A percentile compares a stretch with the other conserved stretches of the same genome.
These are phyloP conservation scores for Sarcophaga caerulescens DNA, from an alignment of 2,888 invertebrate species.

Conservation along the genomic window DNA sequence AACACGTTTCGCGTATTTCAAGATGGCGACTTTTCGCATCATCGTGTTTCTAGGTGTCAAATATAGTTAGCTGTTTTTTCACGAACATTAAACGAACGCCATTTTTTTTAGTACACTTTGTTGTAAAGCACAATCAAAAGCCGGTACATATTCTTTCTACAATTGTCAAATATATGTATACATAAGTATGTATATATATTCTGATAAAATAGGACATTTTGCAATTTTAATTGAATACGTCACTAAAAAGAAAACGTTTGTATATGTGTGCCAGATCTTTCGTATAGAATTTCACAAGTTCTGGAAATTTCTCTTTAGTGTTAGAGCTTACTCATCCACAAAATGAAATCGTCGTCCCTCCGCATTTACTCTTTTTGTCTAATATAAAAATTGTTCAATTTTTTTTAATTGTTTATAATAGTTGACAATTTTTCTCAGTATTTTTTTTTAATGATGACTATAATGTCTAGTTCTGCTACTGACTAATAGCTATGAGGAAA, in stretches of 20 bases:
- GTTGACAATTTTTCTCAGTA: constrained; percentile 65
- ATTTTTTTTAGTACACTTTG: constrained; percentile 50
- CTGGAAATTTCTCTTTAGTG: constrained; percentile 50
- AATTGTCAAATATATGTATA: constrained; percentile 7
- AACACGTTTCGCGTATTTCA: constrained; percentile 57
- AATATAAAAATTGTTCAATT: constrained; percentile 51
- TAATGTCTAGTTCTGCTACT: constrained; percentile 81
- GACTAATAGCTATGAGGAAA: constrained; percentile 78
- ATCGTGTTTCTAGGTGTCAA: constrained; percentile 57
- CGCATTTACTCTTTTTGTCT: background rate
- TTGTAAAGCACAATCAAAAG: background rate
- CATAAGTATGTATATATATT: too few relatives aligned
- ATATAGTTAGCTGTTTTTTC: constrained; percentile 41
- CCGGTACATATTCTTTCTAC: constrained; percentile 52
- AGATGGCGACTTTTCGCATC: constrained; percentile 57
- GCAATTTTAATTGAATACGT: background rate
- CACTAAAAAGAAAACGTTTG: background rate
- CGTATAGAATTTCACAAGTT: constrained; percentile 56
- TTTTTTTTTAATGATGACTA: constrained; percentile 76
- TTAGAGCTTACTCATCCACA: constrained; percentile 51
- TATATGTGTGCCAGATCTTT: constrained; percentile 3
- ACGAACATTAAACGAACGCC: constrained; percentile 53
- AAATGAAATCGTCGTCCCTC: background rate
- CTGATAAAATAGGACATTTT: constrained; percentile 21
- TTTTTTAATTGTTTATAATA: constrained; percentile 45